Percentiles rank a stretch among this genome's conserved stretches.
These are phyloP conservation scores for Megalops cyprinoides DNA, from an alignment of 2,797 vertebrate species.

Conservation along the genomic window DNA sequence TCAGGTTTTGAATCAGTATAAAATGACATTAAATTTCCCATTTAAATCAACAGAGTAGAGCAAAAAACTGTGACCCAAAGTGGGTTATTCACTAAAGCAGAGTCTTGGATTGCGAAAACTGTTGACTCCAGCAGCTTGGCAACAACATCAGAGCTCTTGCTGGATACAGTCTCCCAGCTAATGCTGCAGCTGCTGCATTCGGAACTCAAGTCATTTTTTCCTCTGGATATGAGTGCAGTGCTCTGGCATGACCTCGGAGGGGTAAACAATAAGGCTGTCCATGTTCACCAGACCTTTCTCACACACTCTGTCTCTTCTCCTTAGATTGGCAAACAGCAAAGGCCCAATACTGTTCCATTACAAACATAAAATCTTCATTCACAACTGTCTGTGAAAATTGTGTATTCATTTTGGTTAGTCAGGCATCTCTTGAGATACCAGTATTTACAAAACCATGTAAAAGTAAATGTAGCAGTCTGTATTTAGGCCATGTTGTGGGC, in stretches of 20 bases:
- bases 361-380: not conserved
- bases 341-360: not conserved
- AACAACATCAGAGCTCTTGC: constrained; percentile 16
- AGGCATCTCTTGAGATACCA: not conserved
- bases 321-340: not conserved
- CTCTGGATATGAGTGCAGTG: not conserved
- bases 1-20: not conserved
- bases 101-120: not conserved
- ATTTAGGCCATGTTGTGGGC: not conserved
- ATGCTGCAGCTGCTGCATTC: constrained; percentile 10
- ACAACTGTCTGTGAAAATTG: not conserved
- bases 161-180: constrained; percentile 7
- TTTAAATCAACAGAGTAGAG: not conserved
- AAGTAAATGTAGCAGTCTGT: too few species aligned
- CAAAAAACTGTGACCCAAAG: not conserved
- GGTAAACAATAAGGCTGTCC: constrained; percentile 6
- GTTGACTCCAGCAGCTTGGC: constrained; percentile 6
- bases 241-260: constrained; percentile 13
- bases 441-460: not conserved
- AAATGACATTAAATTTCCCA: not conserved
- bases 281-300: not conserved
- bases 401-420: not conserved
- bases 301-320: too few species aligned
- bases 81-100: not conserved
- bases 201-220: constrained; percentile 11